Evolutionary conservation across 2,797 vertebrate genomes (phyloP), one percentile per base, ranked within the genome.

Genomic region (Aythya fuligula): DNA sequence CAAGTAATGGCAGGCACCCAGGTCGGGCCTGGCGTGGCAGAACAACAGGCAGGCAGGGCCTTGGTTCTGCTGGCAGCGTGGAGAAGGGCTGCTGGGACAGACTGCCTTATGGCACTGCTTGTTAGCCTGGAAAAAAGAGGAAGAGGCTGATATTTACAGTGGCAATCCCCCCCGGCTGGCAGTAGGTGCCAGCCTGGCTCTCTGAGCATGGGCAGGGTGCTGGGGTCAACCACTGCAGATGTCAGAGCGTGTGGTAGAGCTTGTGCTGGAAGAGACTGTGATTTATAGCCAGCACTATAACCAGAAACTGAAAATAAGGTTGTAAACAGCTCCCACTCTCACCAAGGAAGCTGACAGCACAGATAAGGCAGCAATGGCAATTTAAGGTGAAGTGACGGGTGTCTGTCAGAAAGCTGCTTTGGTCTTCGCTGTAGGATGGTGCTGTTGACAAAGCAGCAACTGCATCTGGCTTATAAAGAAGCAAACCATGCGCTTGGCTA

Each of bases 361-460:
- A 77, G 81, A 83, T 89, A 85, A 94, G 54, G 16, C 81, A 77
- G 38, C 57, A 89, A 61, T 32, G 53, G n/a, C 77, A 87, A 70
- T 88, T 90, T 67, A 77, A 85, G 85, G 66, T 65, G 54, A 93
- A 92, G 21, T 69, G 54, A 93, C 85, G 21, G 53, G 53, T 82
- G 75, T 53, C 92, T 80, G 64, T 87, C 18, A 3, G 43, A 89
- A n/a, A n/a, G 21, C 28, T 89, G 12, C 54, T 95, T 67, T n/a
- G 53, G 51, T 74, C 0, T 0, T 65, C 15, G 88, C 71, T 82
- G 85, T 27, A 24, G 1, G 11, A 39, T 64, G 49, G 36, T 67
- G 47, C 47, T 70, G 11, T 58, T 45, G 41, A 34, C 8, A 7
- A 41, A 85, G 41, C 72, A 57, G 34, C 34, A 66, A 13, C 30